Base-by-base conservation (phyloP, 2,888 invertebrate genomes). In the Cantharis flavilabris region DNA sequence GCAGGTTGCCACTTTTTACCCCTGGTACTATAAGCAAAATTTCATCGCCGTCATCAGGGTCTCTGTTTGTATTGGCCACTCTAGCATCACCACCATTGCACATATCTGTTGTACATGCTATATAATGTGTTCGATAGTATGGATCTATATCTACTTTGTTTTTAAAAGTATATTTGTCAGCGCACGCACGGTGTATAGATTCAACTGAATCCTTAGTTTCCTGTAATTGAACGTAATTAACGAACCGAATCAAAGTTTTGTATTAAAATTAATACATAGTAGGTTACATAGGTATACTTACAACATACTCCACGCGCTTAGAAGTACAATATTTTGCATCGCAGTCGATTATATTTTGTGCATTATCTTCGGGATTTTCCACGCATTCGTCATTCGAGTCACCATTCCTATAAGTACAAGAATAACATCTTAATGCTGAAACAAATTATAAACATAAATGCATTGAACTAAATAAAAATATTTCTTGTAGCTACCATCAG, bases 241-340 rank as follows among this genome's bases (percentile, higher is more conserved):
- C 16, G 16, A 16, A 16, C 16, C 16, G 16, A 16, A 16, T 16
- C 1, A 16, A 16, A 16, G 1, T 16, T 16, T 16, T 16, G 16
- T 16, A 16, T 16, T 16, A 16, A 16, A 16, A 16, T 16, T 16
- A 16, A 16, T 16, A n/a, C n/a, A n/a, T 20, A 20, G 18, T 20
- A 20, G 1, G 20, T 20, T 20, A 16, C 16, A 16, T 16, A 20
- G 20, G 20, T 20, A 3, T 20, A 20, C 90, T 90, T 87, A 93
- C 93, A 85, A 90, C 81, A 80, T 89, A 90, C 83, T 94, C 94
- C 80, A 92, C 90, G 62, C 94, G 90, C 83, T 90, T 87, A 70
- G 93, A 92, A 1, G 92, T 92, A 86, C 94, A 94, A 84, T 92
- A 94, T 73, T 90, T 90, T 82, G 89, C 90, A 14, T 90, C 89